Conservation (phyloP, 2,888 invertebrate species). For the Nomada hirtipes region DNA sequence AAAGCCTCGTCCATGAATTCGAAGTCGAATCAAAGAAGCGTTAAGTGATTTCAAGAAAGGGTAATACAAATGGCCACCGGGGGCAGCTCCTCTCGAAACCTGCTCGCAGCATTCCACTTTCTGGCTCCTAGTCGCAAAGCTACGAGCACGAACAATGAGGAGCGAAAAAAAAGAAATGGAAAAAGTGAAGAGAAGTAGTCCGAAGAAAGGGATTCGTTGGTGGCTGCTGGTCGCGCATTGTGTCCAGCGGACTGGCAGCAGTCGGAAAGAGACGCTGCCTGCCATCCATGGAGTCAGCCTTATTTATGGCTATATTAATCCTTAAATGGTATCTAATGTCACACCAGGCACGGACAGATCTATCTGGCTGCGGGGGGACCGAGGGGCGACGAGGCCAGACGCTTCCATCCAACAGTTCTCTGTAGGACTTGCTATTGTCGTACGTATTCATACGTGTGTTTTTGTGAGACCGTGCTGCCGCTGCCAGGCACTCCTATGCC, state of each 20-base stretch:
- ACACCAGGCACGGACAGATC: constrained; percentile 79
- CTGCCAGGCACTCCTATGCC: constrained; percentile 75
- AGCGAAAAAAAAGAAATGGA: neutral
- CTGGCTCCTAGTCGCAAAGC: neutral
- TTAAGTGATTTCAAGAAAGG: constrained; percentile 16
- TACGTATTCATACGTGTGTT: constrained; percentile 83
- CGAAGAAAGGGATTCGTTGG: constrained; percentile 62
- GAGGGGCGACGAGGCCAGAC: constrained; percentile 27
- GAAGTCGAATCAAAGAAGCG: neutral
- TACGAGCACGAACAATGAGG: neutral
- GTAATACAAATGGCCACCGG: constrained; percentile 4
- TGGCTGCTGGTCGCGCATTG: constrained; percentile 58
- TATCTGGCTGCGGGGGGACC: constrained; percentile 75
- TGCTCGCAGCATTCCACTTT: neutral
- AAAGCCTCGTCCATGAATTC: no score
- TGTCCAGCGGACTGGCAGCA: constrained; percentile 42
- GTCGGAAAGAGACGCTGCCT: constrained; percentile 49
- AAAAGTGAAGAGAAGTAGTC: constrained; percentile 3
- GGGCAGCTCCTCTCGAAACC: neutral
- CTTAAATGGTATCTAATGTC: constrained; percentile 84
- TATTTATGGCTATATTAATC: constrained; percentile 85
- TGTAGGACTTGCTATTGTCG: constrained; percentile 82
- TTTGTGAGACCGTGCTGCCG: constrained; percentile 77
- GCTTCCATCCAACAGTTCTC: constrained; percentile 71
- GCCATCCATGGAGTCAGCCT: constrained; percentile 58